Base-by-base conservation (phyloP, 2,113 vertebrate genomes). In the Regulus satrapa region DNA sequence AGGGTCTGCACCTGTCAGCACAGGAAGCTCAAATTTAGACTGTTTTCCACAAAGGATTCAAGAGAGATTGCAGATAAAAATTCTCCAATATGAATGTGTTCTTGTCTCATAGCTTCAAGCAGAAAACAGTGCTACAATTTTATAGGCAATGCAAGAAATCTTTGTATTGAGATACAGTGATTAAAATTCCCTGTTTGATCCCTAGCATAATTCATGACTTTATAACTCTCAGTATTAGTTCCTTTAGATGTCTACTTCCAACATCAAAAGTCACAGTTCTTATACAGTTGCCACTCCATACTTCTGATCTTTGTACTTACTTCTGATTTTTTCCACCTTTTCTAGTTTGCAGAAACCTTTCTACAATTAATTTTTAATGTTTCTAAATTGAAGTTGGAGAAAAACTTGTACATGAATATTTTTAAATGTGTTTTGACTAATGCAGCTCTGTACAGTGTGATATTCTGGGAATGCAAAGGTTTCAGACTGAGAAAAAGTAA, bases 381-480 rank as follows among this genome's bases (percentile, higher is more conserved):
- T 94, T 92, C 72, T 67, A 71, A 92, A 74, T 55, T 43, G 6
- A 73, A 92, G 18, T 61, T 64, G 79, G 54, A 84, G 32, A 80
- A 89, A 75, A 56, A 78, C n/a, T 84, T 63, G 41, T 38, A 77
- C 64, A 66, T 62, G 43, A 61, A 10, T 88, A 87, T 84, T 91
- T 97, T 94, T 18, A 84, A 86, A 89, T 41, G 45, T 85, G 87
- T 91, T 92, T 95, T 89, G 87, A 89, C 77, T 94, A 82, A 71
- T 87, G 58, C 77, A 88, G 62, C 36, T 82, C 81, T 67, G 77
- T 78, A 66, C 38, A 84, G 46, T 34, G 76, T 81, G 87, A 85
- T 95, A 93, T 94, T 91, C 87, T 85, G 64, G 40, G 92, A 96
- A 67, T 62, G 77, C 69, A 89, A 87, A 56, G 34, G 52, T 85